phyloP scores from a whole-genome alignment of 1,140 invertebrate species.

The Campoletis sonorensis region DNA sequence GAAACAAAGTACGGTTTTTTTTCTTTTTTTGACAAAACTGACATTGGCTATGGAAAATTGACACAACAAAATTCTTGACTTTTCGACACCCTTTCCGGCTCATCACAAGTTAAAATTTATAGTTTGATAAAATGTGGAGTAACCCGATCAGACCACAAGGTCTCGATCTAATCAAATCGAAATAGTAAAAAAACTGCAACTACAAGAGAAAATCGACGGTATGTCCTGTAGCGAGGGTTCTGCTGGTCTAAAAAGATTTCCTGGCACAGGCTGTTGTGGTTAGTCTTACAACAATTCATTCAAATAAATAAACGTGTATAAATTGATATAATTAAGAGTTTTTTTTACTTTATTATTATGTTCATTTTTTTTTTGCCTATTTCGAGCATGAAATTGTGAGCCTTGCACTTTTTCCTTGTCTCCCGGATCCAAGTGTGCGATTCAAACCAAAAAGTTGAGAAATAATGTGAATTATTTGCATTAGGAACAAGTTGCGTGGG shows the following conservation, averaged over 20 bases:
- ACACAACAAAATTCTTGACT: neutral
- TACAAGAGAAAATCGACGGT: constrained; percentile 11
- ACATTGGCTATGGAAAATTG: neutral
- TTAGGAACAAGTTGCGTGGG: constrained; percentile 50
- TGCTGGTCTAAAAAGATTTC: constrained; percentile 4
- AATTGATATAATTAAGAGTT: neutral
- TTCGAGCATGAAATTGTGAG: neutral
- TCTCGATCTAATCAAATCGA: neutral
- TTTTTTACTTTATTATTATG: neutral
- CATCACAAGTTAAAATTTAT: neutral
- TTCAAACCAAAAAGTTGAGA: neutral
- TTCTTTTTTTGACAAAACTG: neutral
- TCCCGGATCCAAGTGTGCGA: too few relatives aligned
- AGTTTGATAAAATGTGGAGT: constrained; percentile 9
- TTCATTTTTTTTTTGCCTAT: neutral
- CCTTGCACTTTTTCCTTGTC: neutral
- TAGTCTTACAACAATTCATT: neutral
- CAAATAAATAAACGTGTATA: too few relatives aligned
- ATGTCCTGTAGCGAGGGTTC: constrained; percentile 37
- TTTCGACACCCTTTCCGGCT: neutral
- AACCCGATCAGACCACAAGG: constrained; percentile 16
- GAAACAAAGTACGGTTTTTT: too few relatives aligned
- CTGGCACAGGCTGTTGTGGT: constrained; percentile 46
- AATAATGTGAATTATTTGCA: neutral
- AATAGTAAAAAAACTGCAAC: neutral